These are phyloP conservation scores for Lamellibrachia satsuma DNA, from an alignment of 2,888 invertebrate genomes.

Conservation along the genomic window DNA sequence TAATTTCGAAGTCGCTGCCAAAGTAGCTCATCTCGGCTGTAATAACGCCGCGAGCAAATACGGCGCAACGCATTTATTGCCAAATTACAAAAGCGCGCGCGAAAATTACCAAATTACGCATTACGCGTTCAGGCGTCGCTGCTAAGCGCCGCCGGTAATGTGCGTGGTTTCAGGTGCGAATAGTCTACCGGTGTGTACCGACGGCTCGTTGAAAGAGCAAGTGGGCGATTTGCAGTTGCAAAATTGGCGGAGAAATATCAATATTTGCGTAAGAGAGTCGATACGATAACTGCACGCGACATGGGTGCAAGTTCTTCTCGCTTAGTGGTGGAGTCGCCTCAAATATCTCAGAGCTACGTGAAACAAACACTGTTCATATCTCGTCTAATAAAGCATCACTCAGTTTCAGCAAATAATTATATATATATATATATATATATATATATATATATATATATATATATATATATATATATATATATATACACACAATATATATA, in stretches of 20 bases:
- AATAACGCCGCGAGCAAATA: not conserved
- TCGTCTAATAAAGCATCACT: not conserved
- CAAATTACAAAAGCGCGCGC: not conserved
- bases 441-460: not conserved
- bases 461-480: too few relatives aligned
- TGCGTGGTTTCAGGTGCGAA: not conserved
- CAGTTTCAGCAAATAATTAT: not conserved
- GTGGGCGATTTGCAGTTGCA: not conserved
- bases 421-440: not conserved
- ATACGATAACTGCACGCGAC: not conserved
- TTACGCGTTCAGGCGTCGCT: not conserved
- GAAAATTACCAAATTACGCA: not conserved
- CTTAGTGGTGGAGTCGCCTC: too few relatives aligned
- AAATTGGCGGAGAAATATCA: not conserved
- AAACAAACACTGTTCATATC: too few relatives aligned
- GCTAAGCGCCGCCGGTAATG: slow-evolving; percentile 2
- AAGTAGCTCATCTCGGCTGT: not conserved
- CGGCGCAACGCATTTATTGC: not conserved
- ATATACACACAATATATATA: too few relatives aligned
- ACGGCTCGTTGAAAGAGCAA: not conserved
- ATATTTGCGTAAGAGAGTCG: slow-evolving; percentile 4
- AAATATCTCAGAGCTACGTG: too few relatives aligned
- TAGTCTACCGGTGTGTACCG: not conserved
- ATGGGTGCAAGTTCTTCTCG: not conserved
- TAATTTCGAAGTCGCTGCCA: not conserved